Base-by-base conservation (phyloP, 2,797 vertebrate species). In the Gymnopithys bicolor region DNA sequence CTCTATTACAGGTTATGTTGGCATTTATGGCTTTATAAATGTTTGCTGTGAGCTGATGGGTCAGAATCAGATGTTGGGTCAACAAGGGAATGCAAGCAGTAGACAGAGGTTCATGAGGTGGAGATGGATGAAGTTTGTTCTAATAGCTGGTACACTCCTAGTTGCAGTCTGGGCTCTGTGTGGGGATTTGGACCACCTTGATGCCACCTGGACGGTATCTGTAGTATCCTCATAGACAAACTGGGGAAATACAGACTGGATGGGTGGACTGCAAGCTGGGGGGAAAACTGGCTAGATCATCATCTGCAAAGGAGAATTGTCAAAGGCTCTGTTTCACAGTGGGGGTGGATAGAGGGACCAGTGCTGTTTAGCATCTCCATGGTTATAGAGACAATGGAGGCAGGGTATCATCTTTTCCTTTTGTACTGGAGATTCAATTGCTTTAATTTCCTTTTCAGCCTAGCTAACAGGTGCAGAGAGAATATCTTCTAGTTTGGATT, bases 181-280 rank as follows among this genome's bases (percentile, higher is more conserved):
- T 81, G 51, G 35, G 30, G 7, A 37, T 87, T 81, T 73, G 51
- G 18, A 62, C 6, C 24, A 45, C 16, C 6, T 67, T 4, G 2
- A 0, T 60, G 68, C 13, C 46, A 60, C 28, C 33, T 74, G 41
- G 22, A 9, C 18, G 84, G 11, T 17, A 13, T 81, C 62, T 60
- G 23, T 45, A 43, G n/a, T 35, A 32, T 64, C 25, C 62, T n/a
- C 33, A 35, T 43, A 43, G 35, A 17, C 28, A 62, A 14, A 43
- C 21, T 37, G 18, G 23, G 13, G 37, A 87, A 53, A 53, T 30
- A 17, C 0, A 0, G 25, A 18, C 55, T 59, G 37, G 8, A 7
- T 58, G 35, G 30, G 5, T 33, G 28, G 22, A 7, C 33, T 84
- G 24, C 33, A 58, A 10, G 33, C n/a, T 13, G 21, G 2, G 11